Evolutionary conservation across 2,888 invertebrate genomes (phyloP), one percentile per base, ranked within the genome.

Genomic region (Hermaeophaga mercurialis): DNA sequence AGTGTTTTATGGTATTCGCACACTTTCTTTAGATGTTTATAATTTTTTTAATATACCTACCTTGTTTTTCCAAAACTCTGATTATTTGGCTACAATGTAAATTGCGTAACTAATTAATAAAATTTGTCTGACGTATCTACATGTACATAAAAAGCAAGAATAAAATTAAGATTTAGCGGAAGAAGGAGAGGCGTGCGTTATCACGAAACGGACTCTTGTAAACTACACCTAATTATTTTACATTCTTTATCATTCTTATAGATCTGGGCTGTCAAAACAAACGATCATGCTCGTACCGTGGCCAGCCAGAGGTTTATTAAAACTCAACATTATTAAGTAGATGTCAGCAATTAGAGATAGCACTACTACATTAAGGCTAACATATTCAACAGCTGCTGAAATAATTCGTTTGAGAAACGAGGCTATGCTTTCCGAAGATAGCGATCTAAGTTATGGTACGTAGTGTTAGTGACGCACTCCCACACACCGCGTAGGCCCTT

Each of bases 351-450:
- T 74, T 72, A 70, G 50, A 67, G 66, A 66, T 67, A 68, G 64
- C 57, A 63, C 59, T 61, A 66, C 65, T 61, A 69, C 72, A 69
- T 71, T 68, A 72, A 72, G 64, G 66, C 68, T 72, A 73, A 73
- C 73, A 71, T 73, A 75, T 74, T 74, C 74, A 74, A 73, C 73
- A 76, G 73, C 74, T 76, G 75, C 71, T 73, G 68, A 72, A 74
- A 73, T 74, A 72, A 73, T 75, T 69, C 71, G 71, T 73, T 72
- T 70, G 73, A 75, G 73, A 72, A 70, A 67, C 74, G 69, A 66
- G 72, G 69, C 73, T 73, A 72, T 70, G 73, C 73, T 73, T 73
- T 74, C 70, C 70, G 67, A 64, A 62, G 77, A 77, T 76, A 74
- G 59, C 61, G 67, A 77, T 76, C 77, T 74, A 73, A 77, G 73